Evolutionary conservation across 2,797 vertebrate genomes (phyloP).

Genomic region (Ispidina picta): DNA sequence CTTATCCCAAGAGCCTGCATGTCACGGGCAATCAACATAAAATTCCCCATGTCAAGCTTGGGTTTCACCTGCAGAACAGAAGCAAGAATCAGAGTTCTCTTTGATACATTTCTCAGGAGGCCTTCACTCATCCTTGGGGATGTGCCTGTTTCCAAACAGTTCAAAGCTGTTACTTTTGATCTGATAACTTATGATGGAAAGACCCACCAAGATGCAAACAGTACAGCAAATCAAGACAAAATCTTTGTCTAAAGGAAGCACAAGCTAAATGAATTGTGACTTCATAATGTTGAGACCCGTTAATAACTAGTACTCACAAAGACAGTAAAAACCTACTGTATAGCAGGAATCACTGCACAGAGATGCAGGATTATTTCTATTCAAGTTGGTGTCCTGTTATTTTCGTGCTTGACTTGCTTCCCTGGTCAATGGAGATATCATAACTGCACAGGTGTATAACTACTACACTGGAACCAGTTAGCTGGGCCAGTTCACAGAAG

Average conservation of each 20-base stretch:
- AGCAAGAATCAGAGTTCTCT: neutral
- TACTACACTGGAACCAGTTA: neutral
- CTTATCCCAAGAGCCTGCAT: neutral
- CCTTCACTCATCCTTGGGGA: neutral
- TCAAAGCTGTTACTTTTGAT: neutral
- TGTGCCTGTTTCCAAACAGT: neutral
- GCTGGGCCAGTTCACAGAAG: neutral
- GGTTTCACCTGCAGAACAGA: neutral
- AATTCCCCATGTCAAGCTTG: accelerated
- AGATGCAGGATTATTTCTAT: neutral
- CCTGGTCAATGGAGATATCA: neutral
- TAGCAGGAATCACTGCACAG: neutral
- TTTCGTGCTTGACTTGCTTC: neutral
- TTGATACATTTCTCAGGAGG: neutral
- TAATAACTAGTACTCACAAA: neutral
- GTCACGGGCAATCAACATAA: neutral
- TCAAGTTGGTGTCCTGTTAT: neutral
- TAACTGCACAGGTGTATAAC: neutral
- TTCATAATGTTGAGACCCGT: neutral
- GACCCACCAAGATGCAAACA: neutral
- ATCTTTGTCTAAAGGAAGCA: neutral
- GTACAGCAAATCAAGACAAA: neutral
- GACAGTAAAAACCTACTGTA: neutral
- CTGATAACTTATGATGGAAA: neutral
- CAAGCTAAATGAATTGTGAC: neutral